A percentile compares a stretch with the other conserved stretches of the same genome.
Evolutionary conservation across 2,888 invertebrate genomes (phyloP).

Genomic region (Phaedon cochleariae): DNA sequence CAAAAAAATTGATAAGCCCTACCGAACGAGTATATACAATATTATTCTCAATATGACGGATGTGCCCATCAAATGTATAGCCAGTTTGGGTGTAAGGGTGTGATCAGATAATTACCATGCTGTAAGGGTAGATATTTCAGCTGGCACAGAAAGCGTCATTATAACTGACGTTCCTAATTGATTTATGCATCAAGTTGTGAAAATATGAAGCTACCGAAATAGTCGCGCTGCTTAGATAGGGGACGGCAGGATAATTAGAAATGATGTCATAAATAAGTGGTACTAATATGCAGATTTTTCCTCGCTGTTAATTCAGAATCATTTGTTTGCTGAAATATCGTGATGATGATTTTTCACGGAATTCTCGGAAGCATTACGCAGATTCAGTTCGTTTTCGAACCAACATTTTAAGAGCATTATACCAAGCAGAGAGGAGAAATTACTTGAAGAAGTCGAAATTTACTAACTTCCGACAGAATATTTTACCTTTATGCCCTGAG

Average conservation of each 20-base stretch:
- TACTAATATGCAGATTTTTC: constrained; percentile 27
- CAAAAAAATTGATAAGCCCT: no score
- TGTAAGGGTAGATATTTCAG: constrained; percentile 8
- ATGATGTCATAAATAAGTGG: constrained; percentile 47
- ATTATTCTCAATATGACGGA: not conserved
- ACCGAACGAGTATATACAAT: not conserved
- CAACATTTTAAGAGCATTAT: no score
- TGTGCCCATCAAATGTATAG: not conserved
- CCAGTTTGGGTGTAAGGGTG: not conserved
- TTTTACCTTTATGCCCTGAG: no score
- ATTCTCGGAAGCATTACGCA: no score
- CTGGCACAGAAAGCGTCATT: constrained; percentile 43
- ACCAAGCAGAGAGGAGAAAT: no score
- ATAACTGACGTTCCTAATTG: constrained; percentile 52
- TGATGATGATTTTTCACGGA: no score
- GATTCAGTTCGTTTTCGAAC: no score
- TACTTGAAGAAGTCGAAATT: no score
- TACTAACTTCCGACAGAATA: no score
- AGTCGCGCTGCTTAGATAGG: constrained; percentile 24
- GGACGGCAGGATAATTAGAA: constrained; percentile 44
- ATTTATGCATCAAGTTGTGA: constrained; percentile 45
- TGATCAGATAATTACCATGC: not conserved
- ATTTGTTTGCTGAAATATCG: not conserved
- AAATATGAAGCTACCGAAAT: constrained; percentile 37
- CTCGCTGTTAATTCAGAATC: not conserved